A percentile compares a stretch with the other conserved stretches of the same genome.
Conservation (phyloP, 2,113 vertebrate species). For the Formicarius rufipectus region DNA sequence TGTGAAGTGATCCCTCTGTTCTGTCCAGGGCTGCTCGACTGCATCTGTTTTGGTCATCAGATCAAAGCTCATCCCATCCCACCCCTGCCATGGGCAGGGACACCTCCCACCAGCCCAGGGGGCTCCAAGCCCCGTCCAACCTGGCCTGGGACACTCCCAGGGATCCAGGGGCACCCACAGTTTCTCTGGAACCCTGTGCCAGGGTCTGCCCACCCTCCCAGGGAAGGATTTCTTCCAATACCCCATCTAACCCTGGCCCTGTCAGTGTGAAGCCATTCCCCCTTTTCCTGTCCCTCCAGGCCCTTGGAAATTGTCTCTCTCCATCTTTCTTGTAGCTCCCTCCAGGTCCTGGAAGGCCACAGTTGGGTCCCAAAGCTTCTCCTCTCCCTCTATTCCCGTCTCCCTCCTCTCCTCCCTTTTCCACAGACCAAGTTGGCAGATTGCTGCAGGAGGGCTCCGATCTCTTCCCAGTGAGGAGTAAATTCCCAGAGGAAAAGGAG, state of each 20-base stretch:
- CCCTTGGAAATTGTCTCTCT: background rate
- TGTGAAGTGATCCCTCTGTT: background rate
- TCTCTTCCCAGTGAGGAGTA: background rate
- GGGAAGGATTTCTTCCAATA: too few relatives aligned
- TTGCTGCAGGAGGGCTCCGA: background rate
- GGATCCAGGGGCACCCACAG: too few relatives aligned
- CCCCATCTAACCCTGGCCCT: too few relatives aligned
- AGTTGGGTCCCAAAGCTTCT: background rate
- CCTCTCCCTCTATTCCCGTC: background rate
- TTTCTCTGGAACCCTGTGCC: too few relatives aligned
- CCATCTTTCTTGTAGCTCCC: background rate
- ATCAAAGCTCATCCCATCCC: too few relatives aligned
- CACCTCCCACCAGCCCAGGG: too few relatives aligned
- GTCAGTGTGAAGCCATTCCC: too few relatives aligned
- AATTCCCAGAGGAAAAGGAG: background rate
- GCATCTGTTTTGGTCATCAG: background rate
- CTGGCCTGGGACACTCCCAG: too few relatives aligned
- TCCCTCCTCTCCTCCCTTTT: too few relatives aligned
- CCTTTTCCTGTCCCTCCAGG: background rate
- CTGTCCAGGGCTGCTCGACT: background rate
- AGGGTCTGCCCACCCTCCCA: too few relatives aligned
- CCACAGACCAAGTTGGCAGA: background rate
- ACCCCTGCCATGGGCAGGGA: too few relatives aligned
- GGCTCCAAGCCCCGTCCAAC: too few relatives aligned
- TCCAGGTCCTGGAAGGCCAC: background rate